phyloP scores from a whole-genome alignment of 2,888 invertebrate genomes.

The Toxonevra muliebris region DNA sequence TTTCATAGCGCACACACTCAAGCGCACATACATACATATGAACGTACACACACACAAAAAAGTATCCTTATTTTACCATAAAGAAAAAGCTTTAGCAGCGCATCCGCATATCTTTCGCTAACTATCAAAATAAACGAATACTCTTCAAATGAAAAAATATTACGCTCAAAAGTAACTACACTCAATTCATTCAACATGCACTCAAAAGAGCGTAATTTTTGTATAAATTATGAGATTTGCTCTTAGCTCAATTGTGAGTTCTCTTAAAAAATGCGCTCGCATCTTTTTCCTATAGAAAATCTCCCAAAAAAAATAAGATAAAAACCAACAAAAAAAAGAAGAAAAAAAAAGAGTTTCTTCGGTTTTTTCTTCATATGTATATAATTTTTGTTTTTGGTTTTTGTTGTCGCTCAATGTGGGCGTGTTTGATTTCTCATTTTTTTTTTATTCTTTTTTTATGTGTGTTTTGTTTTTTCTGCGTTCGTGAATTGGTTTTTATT shows the following conservation, averaged over 20 bases:
- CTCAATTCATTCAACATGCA: background rate
- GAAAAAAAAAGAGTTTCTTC: no score
- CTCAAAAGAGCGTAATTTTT: background rate
- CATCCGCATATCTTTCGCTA: conserved; percentile 17
- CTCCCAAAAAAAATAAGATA: no score
- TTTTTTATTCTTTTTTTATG: conserved; percentile 14
- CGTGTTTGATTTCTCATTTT: conserved; percentile 38
- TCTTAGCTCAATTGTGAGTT: background rate
- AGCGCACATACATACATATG: background rate
- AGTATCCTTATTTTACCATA: conserved; percentile 19
- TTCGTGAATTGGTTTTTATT: conserved; percentile 6
- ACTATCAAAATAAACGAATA: background rate
- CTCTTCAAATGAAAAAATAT: background rate
- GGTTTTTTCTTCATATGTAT: no score
- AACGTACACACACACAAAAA: conserved; percentile 28
- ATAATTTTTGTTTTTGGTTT: no score
- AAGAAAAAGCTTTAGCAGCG: conserved; percentile 34
- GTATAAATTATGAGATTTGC: no score
- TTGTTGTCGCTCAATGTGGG: conserved; percentile 36
- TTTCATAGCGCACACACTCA: background rate
- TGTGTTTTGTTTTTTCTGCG: conserved; percentile 12
- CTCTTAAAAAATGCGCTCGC: conserved; percentile 21
- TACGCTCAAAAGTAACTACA: no score
- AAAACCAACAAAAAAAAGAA: no score
- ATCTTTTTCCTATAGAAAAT: no score